A percentile compares a stretch with the other conserved stretches of the same genome.
phyloP scores from a whole-genome alignment of 1,140 invertebrate species.

The Sitodiplosis mosellana region DNA sequence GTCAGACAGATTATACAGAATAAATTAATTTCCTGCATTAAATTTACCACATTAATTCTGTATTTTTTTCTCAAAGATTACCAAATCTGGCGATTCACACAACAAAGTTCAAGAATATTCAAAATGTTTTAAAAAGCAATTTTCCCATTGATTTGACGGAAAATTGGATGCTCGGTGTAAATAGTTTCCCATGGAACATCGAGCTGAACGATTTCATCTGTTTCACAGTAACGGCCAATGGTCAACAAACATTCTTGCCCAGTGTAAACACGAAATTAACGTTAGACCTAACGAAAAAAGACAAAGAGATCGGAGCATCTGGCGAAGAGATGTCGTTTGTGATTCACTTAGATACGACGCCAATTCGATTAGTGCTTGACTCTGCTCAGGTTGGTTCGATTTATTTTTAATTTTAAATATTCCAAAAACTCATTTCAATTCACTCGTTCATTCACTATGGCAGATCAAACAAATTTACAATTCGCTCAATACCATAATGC shows the following conservation, averaged over 20 bases:
- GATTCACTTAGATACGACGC: constrained; percentile 36
- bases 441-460: too few relatives aligned
- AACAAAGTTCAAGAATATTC: too few relatives aligned
- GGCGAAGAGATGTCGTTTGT: constrained; percentile 17
- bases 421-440: too few relatives aligned
- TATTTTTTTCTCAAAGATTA: too few relatives aligned
- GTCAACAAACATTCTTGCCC: constrained; percentile 28
- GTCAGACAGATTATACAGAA: too few relatives aligned
- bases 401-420: background rate
- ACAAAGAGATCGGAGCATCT: background rate
- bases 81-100: too few relatives aligned
- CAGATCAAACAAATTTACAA: background rate
- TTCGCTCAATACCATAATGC: too few relatives aligned
- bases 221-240: constrained; percentile 27
- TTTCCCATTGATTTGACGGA: background rate
- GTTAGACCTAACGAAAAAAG: constrained; percentile 26
- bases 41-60: too few relatives aligned
- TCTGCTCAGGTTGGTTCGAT: constrained; percentile 27
- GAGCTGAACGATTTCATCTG: constrained; percentile 31
- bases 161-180: constrained; percentile 12
- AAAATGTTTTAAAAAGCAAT: background rate
- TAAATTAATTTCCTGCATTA: too few relatives aligned
- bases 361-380: constrained; percentile 31
- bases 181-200: constrained; percentile 37
- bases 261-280: constrained; percentile 38